Conservation (phyloP, 2,888 invertebrate species). For the Cataglyphis cursor region DNA sequence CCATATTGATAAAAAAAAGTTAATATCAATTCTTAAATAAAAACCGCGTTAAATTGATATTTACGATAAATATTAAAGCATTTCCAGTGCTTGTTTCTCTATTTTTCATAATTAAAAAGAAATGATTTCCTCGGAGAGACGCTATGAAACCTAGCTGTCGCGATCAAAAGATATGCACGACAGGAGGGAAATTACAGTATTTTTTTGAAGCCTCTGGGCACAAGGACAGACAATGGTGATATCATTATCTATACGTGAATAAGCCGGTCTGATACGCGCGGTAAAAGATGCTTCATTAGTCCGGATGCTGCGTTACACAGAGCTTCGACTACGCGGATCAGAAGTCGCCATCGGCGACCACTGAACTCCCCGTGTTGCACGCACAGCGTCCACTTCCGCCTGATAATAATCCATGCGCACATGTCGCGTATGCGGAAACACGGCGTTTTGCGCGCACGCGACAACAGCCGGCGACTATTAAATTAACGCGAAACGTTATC, state of each 20-base stretch:
- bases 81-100: background rate
- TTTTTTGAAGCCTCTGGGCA: background rate
- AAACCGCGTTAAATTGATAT: background rate
- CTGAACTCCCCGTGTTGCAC: constrained; percentile 7
- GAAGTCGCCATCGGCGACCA: constrained; percentile 26
- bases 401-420: background rate
- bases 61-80: background rate
- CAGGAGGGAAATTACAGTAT: background rate
- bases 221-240: constrained; percentile 57
- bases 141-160: background rate
- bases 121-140: background rate
- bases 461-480: background rate
- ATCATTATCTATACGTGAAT: constrained; percentile 56
- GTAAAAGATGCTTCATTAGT: constrained; percentile 40
- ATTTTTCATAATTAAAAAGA: background rate
- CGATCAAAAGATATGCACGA: background rate
- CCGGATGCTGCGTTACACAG: background rate
- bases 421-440: constrained; percentile 15
- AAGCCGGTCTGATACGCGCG: background rate
- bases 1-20: background rate
- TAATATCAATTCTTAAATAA: background rate
- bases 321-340: constrained; percentile 10
- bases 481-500: constrained; percentile 20
- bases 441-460: constrained; percentile 32
- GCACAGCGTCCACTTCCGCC: background rate